A percentile compares a stretch with the other conserved stretches of the same genome.
Conservation (phyloP, 2,113 vertebrate genomes). For the Brienomyrus longianalis region DNA sequence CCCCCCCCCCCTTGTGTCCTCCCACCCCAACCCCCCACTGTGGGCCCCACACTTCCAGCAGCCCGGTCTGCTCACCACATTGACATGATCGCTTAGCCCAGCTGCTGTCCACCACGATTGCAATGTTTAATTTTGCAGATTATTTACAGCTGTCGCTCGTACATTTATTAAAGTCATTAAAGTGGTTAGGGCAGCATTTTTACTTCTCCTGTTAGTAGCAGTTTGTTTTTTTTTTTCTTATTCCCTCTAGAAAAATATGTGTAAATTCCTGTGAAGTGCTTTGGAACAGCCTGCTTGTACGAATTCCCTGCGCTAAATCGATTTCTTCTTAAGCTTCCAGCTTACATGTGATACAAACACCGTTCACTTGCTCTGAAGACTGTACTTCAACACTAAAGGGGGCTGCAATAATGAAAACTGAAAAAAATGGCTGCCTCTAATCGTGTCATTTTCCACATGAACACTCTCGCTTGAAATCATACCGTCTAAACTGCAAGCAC, state of each 20-base stretch:
- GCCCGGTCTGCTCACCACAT: not conserved
- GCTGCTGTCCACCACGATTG: not conserved
- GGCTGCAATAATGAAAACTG: not conserved
- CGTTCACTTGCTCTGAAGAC: not conserved
- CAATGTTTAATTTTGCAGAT: not conserved
- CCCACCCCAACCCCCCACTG: not conserved
- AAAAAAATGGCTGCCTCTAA: not conserved
- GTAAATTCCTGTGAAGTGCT: constrained; percentile 4
- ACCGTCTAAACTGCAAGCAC: not conserved
- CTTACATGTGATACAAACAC: not conserved
- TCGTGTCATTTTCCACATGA: not conserved
- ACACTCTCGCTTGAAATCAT: not conserved
- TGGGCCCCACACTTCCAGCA: not conserved
- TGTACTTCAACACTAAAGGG: not conserved
- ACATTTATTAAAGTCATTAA: constrained; percentile 1
- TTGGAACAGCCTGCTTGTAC: not conserved
- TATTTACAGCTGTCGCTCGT: not conserved
- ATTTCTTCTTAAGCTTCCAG: not conserved
- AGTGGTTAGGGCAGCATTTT: not conserved
- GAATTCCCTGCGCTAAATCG: not conserved
- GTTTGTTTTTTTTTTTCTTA: not conserved
- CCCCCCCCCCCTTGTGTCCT: not conserved
- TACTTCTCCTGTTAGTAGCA: not conserved
- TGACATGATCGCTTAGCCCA: not conserved
- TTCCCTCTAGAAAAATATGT: not conserved